Conservation (phyloP, 2,113 vertebrate genomes). For the Dromiciops gliroides region DNA sequence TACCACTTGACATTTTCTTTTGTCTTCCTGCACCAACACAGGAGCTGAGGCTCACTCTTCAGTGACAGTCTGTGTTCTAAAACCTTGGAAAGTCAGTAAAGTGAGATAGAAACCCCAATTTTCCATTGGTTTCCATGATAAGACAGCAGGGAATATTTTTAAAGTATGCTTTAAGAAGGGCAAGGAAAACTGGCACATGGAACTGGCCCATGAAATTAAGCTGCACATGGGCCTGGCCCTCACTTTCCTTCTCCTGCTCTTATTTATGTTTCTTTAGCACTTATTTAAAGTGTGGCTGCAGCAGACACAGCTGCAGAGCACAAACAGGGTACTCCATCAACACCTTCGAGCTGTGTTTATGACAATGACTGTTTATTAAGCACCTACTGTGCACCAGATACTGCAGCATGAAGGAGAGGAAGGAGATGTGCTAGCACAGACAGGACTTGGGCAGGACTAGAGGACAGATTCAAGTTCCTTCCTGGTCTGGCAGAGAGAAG, state of each 20-base stretch:
- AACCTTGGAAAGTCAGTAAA: slow-evolving; percentile 36
- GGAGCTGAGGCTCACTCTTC: slow-evolving; percentile 29
- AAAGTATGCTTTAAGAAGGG: neutral
- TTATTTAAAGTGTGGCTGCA: neutral
- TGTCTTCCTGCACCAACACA: neutral
- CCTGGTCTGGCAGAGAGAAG: neutral
- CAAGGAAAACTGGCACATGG: neutral
- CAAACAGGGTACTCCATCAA: too few relatives aligned
- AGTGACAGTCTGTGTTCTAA: slow-evolving; percentile 37
- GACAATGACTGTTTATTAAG: neutral
- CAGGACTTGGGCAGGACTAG: too few relatives aligned
- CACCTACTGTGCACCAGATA: neutral
- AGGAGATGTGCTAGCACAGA: too few relatives aligned
- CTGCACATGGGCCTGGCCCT: neutral
- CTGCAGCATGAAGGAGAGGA: too few relatives aligned
- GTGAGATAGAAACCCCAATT: slow-evolving; percentile 28
- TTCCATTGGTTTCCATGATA: slow-evolving; percentile 40
- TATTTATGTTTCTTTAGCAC: neutral
- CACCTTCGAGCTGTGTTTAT: too few relatives aligned
- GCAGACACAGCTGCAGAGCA: neutral
- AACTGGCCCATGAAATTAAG: too few relatives aligned
- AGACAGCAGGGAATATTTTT: neutral
- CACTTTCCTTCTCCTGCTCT: neutral
- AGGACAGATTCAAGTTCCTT: too few relatives aligned
- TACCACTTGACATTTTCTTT: slow-evolving; percentile 22